A percentile compares a stretch with the other conserved stretches of the same genome.
Conservation (phyloP, 2,888 invertebrate genomes). For the Idaea aversata region DNA sequence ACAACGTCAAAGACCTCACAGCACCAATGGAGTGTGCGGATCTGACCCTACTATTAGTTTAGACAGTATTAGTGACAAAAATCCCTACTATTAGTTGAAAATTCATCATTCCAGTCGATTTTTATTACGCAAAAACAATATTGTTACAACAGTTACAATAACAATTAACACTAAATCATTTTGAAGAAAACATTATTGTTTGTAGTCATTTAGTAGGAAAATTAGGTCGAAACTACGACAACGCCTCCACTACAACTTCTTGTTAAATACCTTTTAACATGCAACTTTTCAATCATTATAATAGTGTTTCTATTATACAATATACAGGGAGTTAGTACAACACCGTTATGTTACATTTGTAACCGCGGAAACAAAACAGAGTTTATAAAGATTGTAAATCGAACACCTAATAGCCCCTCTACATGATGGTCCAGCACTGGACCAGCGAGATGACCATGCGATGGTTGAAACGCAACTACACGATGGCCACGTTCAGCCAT, state of each 20-base stretch:
- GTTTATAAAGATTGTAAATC: conserved; percentile 9
- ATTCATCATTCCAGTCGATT: neutral
- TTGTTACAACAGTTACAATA: conserved; percentile 18
- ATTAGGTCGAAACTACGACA: conserved; percentile 61
- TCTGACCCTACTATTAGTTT: too few species aligned
- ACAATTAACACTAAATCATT: conserved; percentile 39
- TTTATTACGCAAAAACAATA: neutral
- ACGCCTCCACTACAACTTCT: conserved; percentile 46
- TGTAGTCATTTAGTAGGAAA: conserved; percentile 57
- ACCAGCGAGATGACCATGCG: too few species aligned
- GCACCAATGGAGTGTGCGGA: too few species aligned
- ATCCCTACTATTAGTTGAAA: too few species aligned
- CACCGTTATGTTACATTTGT: conserved; percentile 4
- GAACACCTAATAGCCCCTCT: neutral
- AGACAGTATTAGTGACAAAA: too few species aligned
- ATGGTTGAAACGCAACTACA: too few species aligned
- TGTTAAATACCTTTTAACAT: conserved; percentile 62
- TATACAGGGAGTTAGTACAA: conserved; percentile 6
- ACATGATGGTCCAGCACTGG: too few species aligned
- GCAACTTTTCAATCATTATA: conserved; percentile 66
- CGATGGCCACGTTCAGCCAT: too few species aligned
- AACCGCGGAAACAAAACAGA: neutral
- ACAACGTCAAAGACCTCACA: too few species aligned
- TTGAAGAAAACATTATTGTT: neutral
- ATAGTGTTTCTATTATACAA: conserved; percentile 16